These are phyloP conservation scores for Plecturocebus donacophilus DNA, from an alignment of 2,113 vertebrate genomes.

Conservation along the genomic window DNA sequence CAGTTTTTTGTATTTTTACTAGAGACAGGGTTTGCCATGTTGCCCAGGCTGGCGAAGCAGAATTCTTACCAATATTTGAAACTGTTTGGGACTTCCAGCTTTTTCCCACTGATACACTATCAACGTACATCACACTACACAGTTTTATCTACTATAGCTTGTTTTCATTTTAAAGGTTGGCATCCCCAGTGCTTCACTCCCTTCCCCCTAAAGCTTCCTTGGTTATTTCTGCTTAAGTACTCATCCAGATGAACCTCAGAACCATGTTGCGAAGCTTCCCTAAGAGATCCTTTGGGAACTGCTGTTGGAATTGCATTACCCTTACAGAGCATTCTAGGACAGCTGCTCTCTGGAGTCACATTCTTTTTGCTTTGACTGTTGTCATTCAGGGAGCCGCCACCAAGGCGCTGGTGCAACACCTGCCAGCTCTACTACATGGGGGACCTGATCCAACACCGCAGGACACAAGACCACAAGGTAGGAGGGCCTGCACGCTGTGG, in stretches of 20 bases:
- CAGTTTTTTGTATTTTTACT: too few relatives aligned
- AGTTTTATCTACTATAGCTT: neutral
- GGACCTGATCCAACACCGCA: slow-evolving; percentile 93
- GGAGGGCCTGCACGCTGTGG: rapidly evolving
- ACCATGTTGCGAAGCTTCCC: neutral
- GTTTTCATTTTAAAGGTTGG: neutral
- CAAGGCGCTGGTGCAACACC: slow-evolving; percentile 92
- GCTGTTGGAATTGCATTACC: neutral
- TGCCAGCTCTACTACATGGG: slow-evolving; percentile 93
- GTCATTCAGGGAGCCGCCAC: slow-evolving; percentile 84
- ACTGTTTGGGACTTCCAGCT: neutral
- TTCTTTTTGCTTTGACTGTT: neutral
- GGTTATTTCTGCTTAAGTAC: neutral
- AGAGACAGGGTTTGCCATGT: too few relatives aligned
- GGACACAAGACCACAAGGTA: slow-evolving; percentile 95
- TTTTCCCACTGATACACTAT: neutral
- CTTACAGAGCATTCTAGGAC: neutral
- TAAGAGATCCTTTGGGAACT: neutral
- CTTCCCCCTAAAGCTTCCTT: neutral
- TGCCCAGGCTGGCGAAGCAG: neutral
- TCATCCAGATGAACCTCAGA: neutral
- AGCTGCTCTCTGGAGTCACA: neutral
- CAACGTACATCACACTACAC: neutral
- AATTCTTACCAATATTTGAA: neutral
- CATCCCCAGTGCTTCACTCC: neutral